phyloP scores from a whole-genome alignment of 2,797 vertebrate species.

The Crocidura indochinensis region DNA sequence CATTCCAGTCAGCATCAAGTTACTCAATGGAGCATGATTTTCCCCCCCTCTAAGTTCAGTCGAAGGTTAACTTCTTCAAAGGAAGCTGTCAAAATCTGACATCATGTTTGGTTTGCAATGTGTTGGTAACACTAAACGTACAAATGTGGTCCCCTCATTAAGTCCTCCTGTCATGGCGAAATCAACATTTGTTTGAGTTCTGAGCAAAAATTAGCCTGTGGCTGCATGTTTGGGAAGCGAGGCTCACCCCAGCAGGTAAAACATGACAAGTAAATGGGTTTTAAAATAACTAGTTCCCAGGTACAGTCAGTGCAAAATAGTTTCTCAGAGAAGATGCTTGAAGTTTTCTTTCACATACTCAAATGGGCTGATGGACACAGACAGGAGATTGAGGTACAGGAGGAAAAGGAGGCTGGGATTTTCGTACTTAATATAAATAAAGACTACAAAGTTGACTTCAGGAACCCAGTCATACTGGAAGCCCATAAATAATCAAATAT shows the following conservation, averaged over 20 bases:
- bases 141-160: slow-evolving; percentile 53
- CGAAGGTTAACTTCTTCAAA: slow-evolving; percentile 77
- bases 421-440: slow-evolving; percentile 29
- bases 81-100: slow-evolving; percentile 76
- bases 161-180: slow-evolving; percentile 25
- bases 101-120: slow-evolving; percentile 69
- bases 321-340: slow-evolving; percentile 56
- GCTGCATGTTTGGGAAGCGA: slow-evolving; percentile 67
- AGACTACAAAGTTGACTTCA: slow-evolving; percentile 19
- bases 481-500: background rate
- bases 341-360: slow-evolving; percentile 80
- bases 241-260: slow-evolving; percentile 67
- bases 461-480: background rate
- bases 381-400: slow-evolving; percentile 12
- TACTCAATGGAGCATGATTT: slow-evolving; percentile 62
- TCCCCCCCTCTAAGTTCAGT: slow-evolving; percentile 71
- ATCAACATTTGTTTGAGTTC: slow-evolving; percentile 61
- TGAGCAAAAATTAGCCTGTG: slow-evolving; percentile 65
- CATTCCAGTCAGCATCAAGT: slow-evolving; percentile 67
- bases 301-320: slow-evolving; percentile 35
- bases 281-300: slow-evolving; percentile 75
- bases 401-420: slow-evolving; percentile 27
- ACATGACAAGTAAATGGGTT: slow-evolving; percentile 58
- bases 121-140: slow-evolving; percentile 64
- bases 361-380: slow-evolving; percentile 54